Conservation (phyloP, 2,888 invertebrate genomes). For the Allophyes oxyacanthae region DNA sequence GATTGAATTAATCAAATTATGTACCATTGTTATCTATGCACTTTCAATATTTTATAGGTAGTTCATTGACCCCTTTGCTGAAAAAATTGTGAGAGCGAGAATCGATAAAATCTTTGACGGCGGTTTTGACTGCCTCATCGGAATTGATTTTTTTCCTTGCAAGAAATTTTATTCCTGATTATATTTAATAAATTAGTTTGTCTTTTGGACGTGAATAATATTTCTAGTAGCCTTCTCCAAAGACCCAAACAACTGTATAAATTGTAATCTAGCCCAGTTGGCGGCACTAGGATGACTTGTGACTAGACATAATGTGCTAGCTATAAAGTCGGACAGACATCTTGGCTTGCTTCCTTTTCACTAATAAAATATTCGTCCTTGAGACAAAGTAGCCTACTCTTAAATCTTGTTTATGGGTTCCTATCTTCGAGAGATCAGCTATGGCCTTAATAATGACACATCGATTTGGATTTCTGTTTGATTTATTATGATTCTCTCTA, state of each 20-base stretch:
- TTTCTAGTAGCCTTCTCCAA: background rate
- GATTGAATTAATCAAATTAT: too few species aligned
- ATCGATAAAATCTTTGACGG: too few species aligned
- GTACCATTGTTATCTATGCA: too few species aligned
- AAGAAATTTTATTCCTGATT: too few species aligned
- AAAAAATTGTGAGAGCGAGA: too few species aligned
- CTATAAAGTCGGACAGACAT: constrained; percentile 18
- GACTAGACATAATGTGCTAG: constrained; percentile 10
- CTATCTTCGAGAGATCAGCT: constrained; percentile 31
- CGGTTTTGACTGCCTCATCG: too few species aligned
- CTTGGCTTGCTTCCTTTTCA: constrained; percentile 19
- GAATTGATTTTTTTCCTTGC: too few species aligned
- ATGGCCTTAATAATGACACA: constrained; percentile 34
- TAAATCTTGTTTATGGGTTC: constrained; percentile 39
- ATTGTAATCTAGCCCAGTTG: constrained; percentile 6
- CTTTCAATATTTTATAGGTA: too few species aligned
- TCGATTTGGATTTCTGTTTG: constrained; percentile 27
- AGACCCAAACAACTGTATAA: constrained; percentile 3
- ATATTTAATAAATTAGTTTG: too few species aligned
- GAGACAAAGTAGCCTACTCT: constrained; percentile 32
- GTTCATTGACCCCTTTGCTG: too few species aligned
- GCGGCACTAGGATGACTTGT: constrained; percentile 7
- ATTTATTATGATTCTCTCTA: constrained; percentile 22
- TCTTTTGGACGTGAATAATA: too few species aligned
- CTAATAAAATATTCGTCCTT: constrained; percentile 44